Base-by-base conservation (phyloP, 2,888 invertebrate species). In the Athetis lepigone region DNA sequence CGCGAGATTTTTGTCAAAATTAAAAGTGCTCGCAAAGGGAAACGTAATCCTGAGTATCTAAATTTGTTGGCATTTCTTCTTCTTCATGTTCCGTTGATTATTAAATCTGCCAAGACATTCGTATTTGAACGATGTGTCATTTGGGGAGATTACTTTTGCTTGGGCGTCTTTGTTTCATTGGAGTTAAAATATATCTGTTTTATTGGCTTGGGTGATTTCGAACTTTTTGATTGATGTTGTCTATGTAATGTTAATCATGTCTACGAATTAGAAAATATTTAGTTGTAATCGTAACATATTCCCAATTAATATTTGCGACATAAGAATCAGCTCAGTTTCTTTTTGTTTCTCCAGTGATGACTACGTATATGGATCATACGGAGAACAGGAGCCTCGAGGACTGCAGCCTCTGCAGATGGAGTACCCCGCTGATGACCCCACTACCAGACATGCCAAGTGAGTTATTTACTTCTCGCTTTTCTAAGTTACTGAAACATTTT, bases 301-400 rank as follows among this genome's bases (percentile, higher is more conserved):
- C n/a, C n/a, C n/a, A n/a, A n/a, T n/a, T n/a, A n/a, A n/a, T n/a
- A n/a, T n/a, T n/a, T n/a, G n/a, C n/a, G n/a, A n/a, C n/a, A n/a
- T n/a, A 29, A 69, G 23, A 19, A 37, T 45, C 33, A 45, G 8
- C 39, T 39, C n/a, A 29, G 29, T 21, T 23, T 13, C 9, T 11
- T 63, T 1, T 54, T 33, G 52, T 62, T 52, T 60, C 74, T 70
- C 46, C 84, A 86, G 19, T 59, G 89, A 93, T 1, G 94, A 95
- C 47, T 93, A 91, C 69, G 89, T 78, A 0, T 94, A 92, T 56
- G 91, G 89, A 11, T 85, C 80, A 67, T 94, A 92, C 51, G 90
- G 88, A 0, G 94, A 94, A 49, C 92, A 91, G 55, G 94, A 94
- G 57, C 89, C 90, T 0, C 89, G 94, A 1, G 92, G 90, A 1